A percentile compares a stretch with the other conserved stretches of the same genome.
These are phyloP conservation scores for Catocala sponsa DNA, from an alignment of 2,888 invertebrate species.

Conservation along the genomic window DNA sequence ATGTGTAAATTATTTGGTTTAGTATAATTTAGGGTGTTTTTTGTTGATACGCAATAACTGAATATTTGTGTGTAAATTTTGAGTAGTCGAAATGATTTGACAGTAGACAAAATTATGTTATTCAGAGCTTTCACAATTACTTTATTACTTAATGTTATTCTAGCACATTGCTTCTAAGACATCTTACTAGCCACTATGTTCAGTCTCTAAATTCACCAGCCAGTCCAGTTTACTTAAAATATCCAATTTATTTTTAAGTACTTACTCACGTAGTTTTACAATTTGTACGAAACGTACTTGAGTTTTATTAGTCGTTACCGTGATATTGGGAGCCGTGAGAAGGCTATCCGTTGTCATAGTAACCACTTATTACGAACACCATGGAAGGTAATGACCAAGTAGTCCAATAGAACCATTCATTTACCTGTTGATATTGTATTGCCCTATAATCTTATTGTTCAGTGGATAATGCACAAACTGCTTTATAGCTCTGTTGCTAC, in stretches of 20 bases:
- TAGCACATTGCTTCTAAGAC: no score
- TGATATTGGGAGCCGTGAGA: slow-evolving; percentile 69
- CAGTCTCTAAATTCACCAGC: background rate
- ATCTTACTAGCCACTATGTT: no score
- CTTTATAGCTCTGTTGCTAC: slow-evolving; percentile 10
- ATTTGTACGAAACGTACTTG: slow-evolving; percentile 69
- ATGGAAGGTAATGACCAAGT: slow-evolving; percentile 43
- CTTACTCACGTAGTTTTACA: slow-evolving; percentile 46
- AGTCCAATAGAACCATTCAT: slow-evolving; percentile 30
- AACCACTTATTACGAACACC: slow-evolving; percentile 49
- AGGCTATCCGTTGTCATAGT: slow-evolving; percentile 57
- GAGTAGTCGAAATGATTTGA: background rate
- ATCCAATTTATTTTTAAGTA: slow-evolving; percentile 63
- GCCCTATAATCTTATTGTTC: slow-evolving; percentile 27
- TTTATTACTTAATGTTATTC: no score
- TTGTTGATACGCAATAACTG: slow-evolving; percentile 6
- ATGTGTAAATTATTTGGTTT: slow-evolving; percentile 43
- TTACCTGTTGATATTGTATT: slow-evolving; percentile 30
- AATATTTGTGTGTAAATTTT: slow-evolving; percentile 6
- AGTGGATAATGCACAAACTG: slow-evolving; percentile 16
- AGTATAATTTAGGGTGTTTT: slow-evolving; percentile 27
- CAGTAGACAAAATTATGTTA: no score
- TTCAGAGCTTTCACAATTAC: no score
- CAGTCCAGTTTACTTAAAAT: slow-evolving; percentile 31
- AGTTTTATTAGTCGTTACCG: slow-evolving; percentile 76